Conservation (phyloP, 2,113 vertebrate genomes). For the Sinocyclocheilus maitianheensis region DNA sequence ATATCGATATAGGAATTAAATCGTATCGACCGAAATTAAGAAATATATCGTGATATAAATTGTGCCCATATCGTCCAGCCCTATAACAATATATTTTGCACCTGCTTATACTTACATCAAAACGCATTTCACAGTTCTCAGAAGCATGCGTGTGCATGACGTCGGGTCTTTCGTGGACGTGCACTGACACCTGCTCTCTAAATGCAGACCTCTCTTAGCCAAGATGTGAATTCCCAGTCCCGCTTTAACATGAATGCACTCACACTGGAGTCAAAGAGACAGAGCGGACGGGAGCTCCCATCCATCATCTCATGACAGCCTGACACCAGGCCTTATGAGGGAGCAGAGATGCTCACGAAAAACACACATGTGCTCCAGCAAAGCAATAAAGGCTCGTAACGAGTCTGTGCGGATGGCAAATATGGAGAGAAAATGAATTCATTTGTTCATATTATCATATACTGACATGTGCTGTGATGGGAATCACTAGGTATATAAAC, state of each 20-base stretch:
- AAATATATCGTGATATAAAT: no score
- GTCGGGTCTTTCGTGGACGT: not conserved
- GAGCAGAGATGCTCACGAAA: constrained; percentile 33
- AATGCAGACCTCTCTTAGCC: not conserved
- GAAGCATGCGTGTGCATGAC: not conserved
- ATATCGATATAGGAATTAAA: no score
- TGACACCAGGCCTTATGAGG: constrained; percentile 44
- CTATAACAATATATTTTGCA: not conserved
- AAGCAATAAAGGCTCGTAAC: constrained; percentile 31
- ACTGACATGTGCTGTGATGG: constrained; percentile 33
- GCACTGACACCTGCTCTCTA: not conserved
- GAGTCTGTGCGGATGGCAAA: constrained; percentile 23
- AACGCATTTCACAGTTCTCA: not conserved
- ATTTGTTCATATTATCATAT: constrained; percentile 42
- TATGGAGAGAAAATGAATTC: constrained; percentile 15
- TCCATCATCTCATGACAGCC: constrained; percentile 51
- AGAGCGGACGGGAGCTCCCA: constrained; percentile 39
- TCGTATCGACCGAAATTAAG: no score
- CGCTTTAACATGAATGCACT: constrained; percentile 49
- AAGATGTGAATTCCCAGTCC: constrained; percentile 16
- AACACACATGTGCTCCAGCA: constrained; percentile 1
- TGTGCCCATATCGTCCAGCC: no score
- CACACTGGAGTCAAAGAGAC: constrained; percentile 33
- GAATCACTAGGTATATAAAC: constrained; percentile 11
- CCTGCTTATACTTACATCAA: not conserved